Conservation (phyloP, 2,113 vertebrate species). For the Hippopotamus amphibius region DNA sequence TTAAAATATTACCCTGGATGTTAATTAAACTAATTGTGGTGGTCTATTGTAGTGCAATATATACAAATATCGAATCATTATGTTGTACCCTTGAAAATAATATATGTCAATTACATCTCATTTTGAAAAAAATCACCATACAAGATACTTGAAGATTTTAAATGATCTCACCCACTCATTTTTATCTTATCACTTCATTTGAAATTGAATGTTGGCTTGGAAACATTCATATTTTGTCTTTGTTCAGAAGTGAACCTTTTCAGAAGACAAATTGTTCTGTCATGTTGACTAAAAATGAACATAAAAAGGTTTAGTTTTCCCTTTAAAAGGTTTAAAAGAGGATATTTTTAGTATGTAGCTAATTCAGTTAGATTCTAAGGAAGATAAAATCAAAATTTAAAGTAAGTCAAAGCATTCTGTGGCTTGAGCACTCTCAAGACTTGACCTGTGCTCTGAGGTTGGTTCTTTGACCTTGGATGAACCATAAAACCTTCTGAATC, state of each 20-base stretch:
- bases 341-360: background rate
- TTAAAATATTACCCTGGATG: background rate
- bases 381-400: slow-evolving; percentile 9
- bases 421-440: background rate
- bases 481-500: background rate
- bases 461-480: slow-evolving; percentile 2
- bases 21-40: background rate
- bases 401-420: background rate
- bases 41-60: background rate
- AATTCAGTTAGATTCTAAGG: slow-evolving; percentile 9
- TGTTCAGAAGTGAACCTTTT: slow-evolving; percentile 12
- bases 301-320: background rate
- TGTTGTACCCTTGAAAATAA: background rate
- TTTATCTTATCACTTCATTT: slow-evolving; percentile 31
- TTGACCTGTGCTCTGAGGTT: background rate
- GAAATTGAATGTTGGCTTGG: background rate
- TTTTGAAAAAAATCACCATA: background rate
- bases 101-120: background rate
- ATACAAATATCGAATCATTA: background rate
- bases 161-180: background rate
- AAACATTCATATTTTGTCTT: slow-evolving; percentile 34
- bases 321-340: slow-evolving; percentile 5
- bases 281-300: slow-evolving; percentile 26
- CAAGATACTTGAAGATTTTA: slow-evolving; percentile 29
- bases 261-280: background rate